Base-by-base conservation (phyloP, 2,113 vertebrate species). In the Lates calcarifer region DNA sequence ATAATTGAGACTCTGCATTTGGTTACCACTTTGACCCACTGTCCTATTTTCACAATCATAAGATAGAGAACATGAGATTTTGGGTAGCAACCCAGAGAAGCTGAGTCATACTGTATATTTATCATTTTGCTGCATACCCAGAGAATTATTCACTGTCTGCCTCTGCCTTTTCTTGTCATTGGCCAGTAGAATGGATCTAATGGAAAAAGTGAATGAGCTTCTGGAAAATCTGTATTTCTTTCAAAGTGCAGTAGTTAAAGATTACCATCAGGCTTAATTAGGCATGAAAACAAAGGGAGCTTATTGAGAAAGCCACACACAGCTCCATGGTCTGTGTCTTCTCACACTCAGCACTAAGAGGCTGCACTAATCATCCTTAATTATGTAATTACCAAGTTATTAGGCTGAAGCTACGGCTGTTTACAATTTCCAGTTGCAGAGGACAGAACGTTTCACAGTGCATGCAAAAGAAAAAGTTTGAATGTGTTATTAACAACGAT, bases 281-380 rank as follows among this genome's bases (percentile, higher is more conserved):
- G 15, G 29, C 5, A 24, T 86, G 63, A 62, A 74, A 72, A 79
- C 58, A 71, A 63, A 79, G 67, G 0, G 39, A 45, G n/a, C 43
- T 15, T n/a, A 58, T 37, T 65, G 47, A 78, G 60, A 14, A 72
- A 64, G 74, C 43, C 78, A 77, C 80, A 81, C 84, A 62, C 56
- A 83, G 35, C 71, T 65, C 13, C 20, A 4, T 8, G 17, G 33
- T 35, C 6, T 41, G 56, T 35, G 39, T 53, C 26, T 64, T 20
- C 62, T 65, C 64, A 10, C 51, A 47, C 58, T 41, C 39, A 82
- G 57, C 33, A 24, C 58, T 51, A 31, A 57, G 17, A 81, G 39
- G 81, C 77, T 79, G 70, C 26, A 57, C 64, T 85, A 84, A 89
- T 90, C 85, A 87, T 41, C 33, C 35, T 49, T 82, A 81, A 87